A percentile compares a stretch with the other conserved stretches of the same genome.
phyloP scores from a whole-genome alignment of 2,888 invertebrate species.

The Callinectes sapidus region DNA sequence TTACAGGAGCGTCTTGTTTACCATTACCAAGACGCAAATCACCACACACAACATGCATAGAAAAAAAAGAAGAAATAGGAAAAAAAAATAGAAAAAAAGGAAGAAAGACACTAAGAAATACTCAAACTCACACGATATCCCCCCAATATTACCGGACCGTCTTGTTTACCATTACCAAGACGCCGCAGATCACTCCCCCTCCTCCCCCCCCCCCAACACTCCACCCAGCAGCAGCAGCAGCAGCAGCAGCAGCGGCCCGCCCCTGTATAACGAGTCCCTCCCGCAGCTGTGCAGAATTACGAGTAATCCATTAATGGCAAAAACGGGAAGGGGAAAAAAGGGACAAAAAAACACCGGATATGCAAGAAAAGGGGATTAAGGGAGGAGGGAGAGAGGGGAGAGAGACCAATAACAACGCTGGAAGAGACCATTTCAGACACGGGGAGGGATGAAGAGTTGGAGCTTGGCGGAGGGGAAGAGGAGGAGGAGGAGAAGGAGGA shows the following conservation, averaged over 20 bases:
- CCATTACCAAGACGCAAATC: too few species aligned
- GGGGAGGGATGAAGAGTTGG: slow-evolving; percentile 21
- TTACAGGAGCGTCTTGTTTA: too few species aligned
- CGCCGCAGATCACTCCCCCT: neutral
- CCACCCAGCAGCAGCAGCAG: too few species aligned
- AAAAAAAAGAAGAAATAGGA: too few species aligned
- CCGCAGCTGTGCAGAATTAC: slow-evolving; percentile 30
- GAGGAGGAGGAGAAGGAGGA: neutral
- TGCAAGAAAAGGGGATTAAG: neutral
- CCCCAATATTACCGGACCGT: neutral
- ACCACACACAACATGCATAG: too few species aligned
- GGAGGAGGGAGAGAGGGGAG: slow-evolving; percentile 19
- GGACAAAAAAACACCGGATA: slow-evolving; percentile 30
- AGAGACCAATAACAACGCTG: slow-evolving; percentile 19
- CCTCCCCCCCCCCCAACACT: too few species aligned
- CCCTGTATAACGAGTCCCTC: neutral
- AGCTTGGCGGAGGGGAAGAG: neutral
- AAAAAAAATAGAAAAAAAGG: too few species aligned
- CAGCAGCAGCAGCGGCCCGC: too few species aligned
- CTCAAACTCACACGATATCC: too few species aligned
- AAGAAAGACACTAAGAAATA: too few species aligned
- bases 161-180: neutral
- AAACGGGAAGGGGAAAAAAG: slow-evolving; percentile 32
- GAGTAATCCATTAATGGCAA: slow-evolving; percentile 34
- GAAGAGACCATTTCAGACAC: slow-evolving; percentile 18